These are phyloP conservation scores for Neoarius graeffei DNA, from an alignment of 2,113 vertebrate genomes.

Conservation along the genomic window DNA sequence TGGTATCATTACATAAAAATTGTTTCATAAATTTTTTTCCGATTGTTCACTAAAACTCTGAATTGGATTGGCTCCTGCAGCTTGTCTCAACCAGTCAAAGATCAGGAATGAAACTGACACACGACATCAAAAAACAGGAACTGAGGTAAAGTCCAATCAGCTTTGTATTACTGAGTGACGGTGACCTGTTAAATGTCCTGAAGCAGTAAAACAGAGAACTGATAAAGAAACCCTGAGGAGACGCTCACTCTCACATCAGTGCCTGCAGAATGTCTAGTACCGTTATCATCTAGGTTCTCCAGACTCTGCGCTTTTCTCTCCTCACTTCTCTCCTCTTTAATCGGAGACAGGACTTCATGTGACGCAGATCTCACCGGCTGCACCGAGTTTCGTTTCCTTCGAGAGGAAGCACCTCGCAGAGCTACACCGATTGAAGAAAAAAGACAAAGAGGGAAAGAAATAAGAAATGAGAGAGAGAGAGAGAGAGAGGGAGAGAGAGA, in stretches of 20 bases:
- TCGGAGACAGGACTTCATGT: conserved; percentile 80
- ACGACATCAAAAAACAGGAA: neutral
- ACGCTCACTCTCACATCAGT: conserved; percentile 9
- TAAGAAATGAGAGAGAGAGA: neutral
- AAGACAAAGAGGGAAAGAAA: neutral
- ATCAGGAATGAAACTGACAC: neutral
- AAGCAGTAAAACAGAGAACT: neutral
- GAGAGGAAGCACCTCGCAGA: conserved; percentile 84
- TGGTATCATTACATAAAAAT: neutral
- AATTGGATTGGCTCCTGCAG: neutral
- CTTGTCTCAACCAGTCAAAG: neutral
- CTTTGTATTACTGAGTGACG: neutral
- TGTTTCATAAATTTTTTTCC: neutral
- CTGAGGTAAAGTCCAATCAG: neutral
- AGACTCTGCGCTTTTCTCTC: conserved; percentile 84
- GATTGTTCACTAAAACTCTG: neutral
- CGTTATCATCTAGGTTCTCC: conserved; percentile 86
- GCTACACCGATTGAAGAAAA: conserved; percentile 61
- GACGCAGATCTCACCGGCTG: conserved; percentile 80
- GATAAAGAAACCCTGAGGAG: neutral
- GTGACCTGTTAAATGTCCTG: neutral
- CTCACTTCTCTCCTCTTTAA: conserved; percentile 76
- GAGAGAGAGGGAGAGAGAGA: neutral
- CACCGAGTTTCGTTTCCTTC: conserved; percentile 82
- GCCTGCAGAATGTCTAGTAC: conserved; percentile 57